Base-by-base conservation (phyloP, 2,113 vertebrate species). In the Mus pahari region DNA sequence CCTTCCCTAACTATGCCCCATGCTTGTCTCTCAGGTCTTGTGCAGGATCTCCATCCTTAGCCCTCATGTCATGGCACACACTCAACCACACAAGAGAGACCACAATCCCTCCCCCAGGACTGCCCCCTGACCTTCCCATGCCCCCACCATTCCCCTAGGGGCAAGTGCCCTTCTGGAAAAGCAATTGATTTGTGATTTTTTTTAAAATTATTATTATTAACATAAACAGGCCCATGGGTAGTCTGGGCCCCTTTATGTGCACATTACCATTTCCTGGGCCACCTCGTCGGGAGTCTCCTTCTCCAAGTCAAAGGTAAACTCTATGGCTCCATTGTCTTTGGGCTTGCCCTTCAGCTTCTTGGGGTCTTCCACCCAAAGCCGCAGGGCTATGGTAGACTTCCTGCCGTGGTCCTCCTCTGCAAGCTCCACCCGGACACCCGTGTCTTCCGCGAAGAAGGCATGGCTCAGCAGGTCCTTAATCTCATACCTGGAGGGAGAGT, bases 261-360 rank as follows among this genome's bases (percentile, higher is more conserved):
- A 64, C n/a, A 0, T 98, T 99, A 99, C 99, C 99, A 99, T 99
- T 99, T 99, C 99, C 98, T 99, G 99, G n/a, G 99, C 99, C 86
- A 99, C 99, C 79, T 99, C 99, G 39, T 99, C 99, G 17, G 99
- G 99, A 50, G 99, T 99, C 98, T 99, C 99, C 91, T 99, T 99
- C 97, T 99, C 99, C 97, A 99, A 97, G 98, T 99, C 99, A 94
- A 99, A 99, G 97, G 99, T 99, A 98, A 99, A 99, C 97, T 99
- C 99, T 96, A 99, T 99, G 98, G 99, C 99, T 83, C 99, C 99
- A 9, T 99, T 99, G 98, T 99, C 99, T 98, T 99, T 99, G 98
- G 99, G 99, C 97, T 99, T 99, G 96, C 99, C 99, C 98, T 99
- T 99, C 94, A 99, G 98, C 97, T 99, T 99, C 98, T 99, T 99